Evolutionary conservation across 2,888 invertebrate genomes (phyloP), one percentile per base, ranked within the genome.

Genomic region (Leptinotarsa tumamoca): DNA sequence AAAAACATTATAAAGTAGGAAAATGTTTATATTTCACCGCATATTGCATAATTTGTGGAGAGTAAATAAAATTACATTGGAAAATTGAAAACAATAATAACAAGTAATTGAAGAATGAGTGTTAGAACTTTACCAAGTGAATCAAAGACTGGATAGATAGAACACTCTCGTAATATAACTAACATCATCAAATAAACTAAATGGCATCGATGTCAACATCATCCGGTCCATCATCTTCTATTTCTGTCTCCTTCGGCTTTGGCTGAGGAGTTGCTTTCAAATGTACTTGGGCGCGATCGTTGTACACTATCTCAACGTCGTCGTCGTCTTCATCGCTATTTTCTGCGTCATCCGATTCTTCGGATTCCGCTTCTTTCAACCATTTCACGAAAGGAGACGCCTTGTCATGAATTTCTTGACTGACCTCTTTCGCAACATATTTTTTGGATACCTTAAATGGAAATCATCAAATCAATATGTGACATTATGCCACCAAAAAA

Each of bases 281-380:
- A 70, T 95, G 94, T 81, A 93, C 92, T 85, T 93, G 92, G 70
- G 95, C 95, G 87, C 97, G 94, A 89, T 97, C 97, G 88, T 95
- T 94, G 87, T 96, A 97, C 88, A 96, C 96, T 88, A 97, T 96
- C 92, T 93, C 92, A 72, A 93, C 90, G 85, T 92, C 92, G 77
- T 90, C 90, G 75, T 92, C 91, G 83, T 91, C 91, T 56, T 93
- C 93, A 67, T 93, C 93, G 58, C 50, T 58, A 17, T 50, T 58
- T 80, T 94, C 95, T 75, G 93, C 94, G 73, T 93, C 93, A 43
- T 93, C 94, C 33, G 94, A 94, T 80, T 95, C 95, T 87, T 97
- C 97, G 88, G 98, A 98, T 87, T 98, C 98, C 76, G 99, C 99
- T 87, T 99, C 98, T 88, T 95, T 93, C 83, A 99, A 92, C 99